These are phyloP conservation scores for Agrotis exclamationis DNA, from an alignment of 2,888 invertebrate species.

Conservation along the genomic window DNA sequence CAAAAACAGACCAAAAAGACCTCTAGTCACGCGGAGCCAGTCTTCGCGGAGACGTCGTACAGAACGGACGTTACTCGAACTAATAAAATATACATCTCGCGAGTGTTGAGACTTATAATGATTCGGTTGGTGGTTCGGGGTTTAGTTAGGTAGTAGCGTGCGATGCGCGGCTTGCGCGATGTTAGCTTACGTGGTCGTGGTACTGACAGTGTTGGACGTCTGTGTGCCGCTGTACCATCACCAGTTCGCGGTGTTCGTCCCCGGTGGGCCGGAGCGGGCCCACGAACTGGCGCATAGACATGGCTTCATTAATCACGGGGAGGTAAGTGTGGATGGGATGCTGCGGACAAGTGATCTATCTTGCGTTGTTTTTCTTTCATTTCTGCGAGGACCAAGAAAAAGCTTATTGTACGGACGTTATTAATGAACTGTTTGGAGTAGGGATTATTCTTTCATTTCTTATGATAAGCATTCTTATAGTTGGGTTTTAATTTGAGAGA, in stretches of 20 bases:
- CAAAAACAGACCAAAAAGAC: constrained; percentile 68
- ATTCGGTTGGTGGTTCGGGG: constrained; percentile 58
- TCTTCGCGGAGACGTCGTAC: constrained; percentile 76
- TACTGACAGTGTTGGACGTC: constrained; percentile 85
- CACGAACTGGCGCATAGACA: constrained; percentile 86
- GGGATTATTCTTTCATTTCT: constrained; percentile 40
- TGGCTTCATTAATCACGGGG: constrained; percentile 88
- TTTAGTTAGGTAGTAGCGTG: constrained; percentile 80
- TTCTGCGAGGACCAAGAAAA: constrained; percentile 53
- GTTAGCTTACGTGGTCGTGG: constrained; percentile 84
- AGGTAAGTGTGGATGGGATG: constrained; percentile 78
- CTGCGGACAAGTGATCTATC: constrained; percentile 59
- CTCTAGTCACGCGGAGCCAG: constrained; percentile 81
- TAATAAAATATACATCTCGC: constrained; percentile 64
- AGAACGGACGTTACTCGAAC: constrained; percentile 70
- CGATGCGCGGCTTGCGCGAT: constrained; percentile 87
- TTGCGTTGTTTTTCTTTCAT: constrained; percentile 63
- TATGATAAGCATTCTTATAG: constrained; percentile 24
- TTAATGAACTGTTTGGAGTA: constrained; percentile 59
- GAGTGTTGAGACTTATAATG: constrained; percentile 71
- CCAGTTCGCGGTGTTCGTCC: constrained; percentile 77
- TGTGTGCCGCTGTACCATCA: constrained; percentile 88
- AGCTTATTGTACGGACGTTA: constrained; percentile 56
- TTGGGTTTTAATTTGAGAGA: constrained; percentile 13
- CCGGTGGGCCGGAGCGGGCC: constrained; percentile 79